Conservation (phyloP, 2,113 vertebrate genomes). For the Catagonus wagneri region DNA sequence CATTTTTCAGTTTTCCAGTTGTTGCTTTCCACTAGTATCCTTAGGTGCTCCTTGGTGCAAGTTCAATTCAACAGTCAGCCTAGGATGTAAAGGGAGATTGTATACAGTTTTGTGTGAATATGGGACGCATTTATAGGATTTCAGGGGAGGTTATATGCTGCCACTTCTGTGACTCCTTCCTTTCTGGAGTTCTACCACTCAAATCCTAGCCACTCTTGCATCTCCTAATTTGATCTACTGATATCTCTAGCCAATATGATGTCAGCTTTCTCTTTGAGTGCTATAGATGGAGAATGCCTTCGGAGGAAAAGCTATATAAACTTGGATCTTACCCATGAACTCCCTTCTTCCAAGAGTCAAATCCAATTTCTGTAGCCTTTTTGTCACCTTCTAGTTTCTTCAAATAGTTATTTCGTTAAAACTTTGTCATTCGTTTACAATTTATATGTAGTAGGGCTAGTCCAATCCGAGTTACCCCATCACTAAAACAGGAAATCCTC, state of each 20-base stretch:
- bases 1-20: neutral
- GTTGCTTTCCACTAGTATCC: neutral
- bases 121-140: neutral
- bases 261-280: conserved; percentile 44
- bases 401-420: conserved; percentile 13
- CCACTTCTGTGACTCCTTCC: neutral
- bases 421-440: neutral
- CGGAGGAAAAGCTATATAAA: conserved; percentile 5
- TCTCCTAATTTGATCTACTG: conserved; percentile 46
- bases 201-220: conserved; percentile 49
- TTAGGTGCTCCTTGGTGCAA: neutral
- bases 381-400: neutral
- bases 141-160: neutral
- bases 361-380: conserved; percentile 41
- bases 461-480: neutral
- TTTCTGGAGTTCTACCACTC: conserved; percentile 30
- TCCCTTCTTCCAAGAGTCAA: conserved; percentile 61
- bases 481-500: conserved; percentile 27
- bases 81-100: neutral
- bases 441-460: neutral
- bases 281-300: conserved; percentile 57
- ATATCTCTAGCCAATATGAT: conserved; percentile 10
- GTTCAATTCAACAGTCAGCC: neutral
- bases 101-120: neutral
- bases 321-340: neutral